Evolutionary conservation across 1,140 invertebrate species (phyloP), one percentile per base, ranked within the genome.

Genomic region (Metopolophium dirhodum): DNA sequence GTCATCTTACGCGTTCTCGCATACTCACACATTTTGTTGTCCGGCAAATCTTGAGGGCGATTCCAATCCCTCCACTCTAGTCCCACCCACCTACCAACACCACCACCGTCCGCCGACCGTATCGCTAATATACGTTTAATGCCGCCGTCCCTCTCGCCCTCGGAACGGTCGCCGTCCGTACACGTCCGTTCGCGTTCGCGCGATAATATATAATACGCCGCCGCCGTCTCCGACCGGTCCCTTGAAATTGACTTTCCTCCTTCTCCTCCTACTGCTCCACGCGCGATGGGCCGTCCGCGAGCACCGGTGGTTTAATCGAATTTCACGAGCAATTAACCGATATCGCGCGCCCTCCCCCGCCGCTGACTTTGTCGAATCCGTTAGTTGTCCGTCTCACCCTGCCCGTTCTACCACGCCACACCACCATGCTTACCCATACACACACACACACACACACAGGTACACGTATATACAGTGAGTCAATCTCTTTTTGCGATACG

Each of bases 321-420:
- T 90, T 90, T 90, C 54, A 90, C 88, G 51, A 90, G 88, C 88
- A 90, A 90, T 90, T 90, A 90, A 90, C 88, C 88, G 88, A 90
- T 90, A 90, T 90, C 35, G 35, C 54, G 47, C n/a, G 47, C 4
- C 8, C 49, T n/a, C 47, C 14, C 86, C 30, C 30, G 2, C 47
- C 47, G 30, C 14, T n/a, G 30, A 30, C 18, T n/a, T n/a, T n/a
- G 86, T 54, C 51, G 51, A 54, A 54, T 54, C 51, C 51, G 51
- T 86, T 47, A 49, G 47, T 87, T n/a, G 86, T 37, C 45, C 45
- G 45, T 49, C 83, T 77, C 61, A n/a, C 1, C 61, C 20, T 22
- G 82, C 7, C 14, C n/a, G n/a, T 41, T 2, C 35, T 41, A 8
- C 82, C 8, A 61, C 57, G 23, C 57, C 9, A 18, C 18, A n/a